A percentile compares a stretch with the other conserved stretches of the same genome.
Conservation (phyloP, 1,140 invertebrate species). For the Chelonus insularis region DNA sequence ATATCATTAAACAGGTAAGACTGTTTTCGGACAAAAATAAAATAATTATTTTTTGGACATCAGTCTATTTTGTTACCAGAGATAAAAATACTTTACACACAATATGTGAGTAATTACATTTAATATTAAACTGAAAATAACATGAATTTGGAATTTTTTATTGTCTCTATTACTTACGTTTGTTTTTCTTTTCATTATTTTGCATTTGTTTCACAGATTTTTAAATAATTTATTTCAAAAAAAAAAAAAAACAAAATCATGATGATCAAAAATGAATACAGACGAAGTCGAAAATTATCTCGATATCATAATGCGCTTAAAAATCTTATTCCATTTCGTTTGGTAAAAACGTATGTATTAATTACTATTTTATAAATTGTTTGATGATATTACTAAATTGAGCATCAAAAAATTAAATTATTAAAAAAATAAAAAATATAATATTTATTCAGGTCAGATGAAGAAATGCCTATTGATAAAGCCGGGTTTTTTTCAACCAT, state of each 20-base stretch:
- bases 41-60: background rate
- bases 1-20: constrained; percentile 20
- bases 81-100: too few relatives aligned
- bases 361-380: background rate
- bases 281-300: constrained; percentile 30
- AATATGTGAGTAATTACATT: too few relatives aligned
- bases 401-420: too few relatives aligned
- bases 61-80: too few relatives aligned
- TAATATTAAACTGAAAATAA: too few relatives aligned
- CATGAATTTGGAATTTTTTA: too few relatives aligned
- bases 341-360: constrained; percentile 34
- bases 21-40: constrained; percentile 22
- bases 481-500: constrained; percentile 63
- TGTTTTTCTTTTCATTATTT: too few relatives aligned
- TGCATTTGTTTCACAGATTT: constrained; percentile 30
- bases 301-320: constrained; percentile 41
- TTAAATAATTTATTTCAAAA: background rate
- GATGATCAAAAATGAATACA: constrained; percentile 27
- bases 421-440: too few relatives aligned
- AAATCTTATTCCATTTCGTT: constrained; percentile 43
- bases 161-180: too few relatives aligned
- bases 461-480: constrained; percentile 50
- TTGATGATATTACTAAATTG: background rate
- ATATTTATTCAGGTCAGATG: background rate
- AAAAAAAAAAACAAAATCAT: background rate